phyloP scores from a whole-genome alignment of 1,140 invertebrate species.

The Octopus sinensis region DNA sequence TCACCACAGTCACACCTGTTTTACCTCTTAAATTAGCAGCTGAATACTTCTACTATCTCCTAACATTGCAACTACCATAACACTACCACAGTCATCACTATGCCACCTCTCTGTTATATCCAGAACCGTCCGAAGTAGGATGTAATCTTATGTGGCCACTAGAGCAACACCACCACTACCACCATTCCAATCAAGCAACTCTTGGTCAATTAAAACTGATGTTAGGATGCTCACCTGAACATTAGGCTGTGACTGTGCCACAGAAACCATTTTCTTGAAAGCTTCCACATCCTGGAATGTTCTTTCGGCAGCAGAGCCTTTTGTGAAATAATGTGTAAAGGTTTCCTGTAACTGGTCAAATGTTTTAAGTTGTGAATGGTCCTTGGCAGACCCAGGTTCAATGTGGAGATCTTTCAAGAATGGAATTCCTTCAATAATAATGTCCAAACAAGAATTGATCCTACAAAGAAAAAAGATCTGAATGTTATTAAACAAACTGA shows the following conservation, averaged over 20 bases:
- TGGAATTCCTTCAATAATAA: slow-evolving; percentile 55
- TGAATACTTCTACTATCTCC: too few species aligned
- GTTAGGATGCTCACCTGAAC: slow-evolving; percentile 33
- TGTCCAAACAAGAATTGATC: slow-evolving; percentile 59
- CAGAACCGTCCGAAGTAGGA: too few species aligned
- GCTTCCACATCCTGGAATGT: slow-evolving; percentile 38
- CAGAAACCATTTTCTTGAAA: slow-evolving; percentile 50
- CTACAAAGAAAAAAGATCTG: slow-evolving; percentile 40
- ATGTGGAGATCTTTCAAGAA: slow-evolving; percentile 49
- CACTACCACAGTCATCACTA: too few species aligned
- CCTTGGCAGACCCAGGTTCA: slow-evolving; percentile 36
- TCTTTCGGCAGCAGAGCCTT: slow-evolving; percentile 59
- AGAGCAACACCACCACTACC: too few species aligned
- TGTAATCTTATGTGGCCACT: too few species aligned
- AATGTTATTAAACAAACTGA: too few species aligned
- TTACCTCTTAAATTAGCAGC: too few species aligned
- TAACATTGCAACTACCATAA: too few species aligned
- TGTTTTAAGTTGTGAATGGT: slow-evolving; percentile 48
- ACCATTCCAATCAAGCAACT: too few species aligned
- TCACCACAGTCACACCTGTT: too few species aligned
- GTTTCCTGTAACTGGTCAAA: slow-evolving; percentile 54
- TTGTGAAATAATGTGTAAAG: slow-evolving; percentile 57
- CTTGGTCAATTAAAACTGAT: neutral
- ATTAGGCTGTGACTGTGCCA: slow-evolving; percentile 43
- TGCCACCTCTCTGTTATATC: too few species aligned